Conservation (phyloP, 1,140 invertebrate species). For the Ostrea edulis region DNA sequence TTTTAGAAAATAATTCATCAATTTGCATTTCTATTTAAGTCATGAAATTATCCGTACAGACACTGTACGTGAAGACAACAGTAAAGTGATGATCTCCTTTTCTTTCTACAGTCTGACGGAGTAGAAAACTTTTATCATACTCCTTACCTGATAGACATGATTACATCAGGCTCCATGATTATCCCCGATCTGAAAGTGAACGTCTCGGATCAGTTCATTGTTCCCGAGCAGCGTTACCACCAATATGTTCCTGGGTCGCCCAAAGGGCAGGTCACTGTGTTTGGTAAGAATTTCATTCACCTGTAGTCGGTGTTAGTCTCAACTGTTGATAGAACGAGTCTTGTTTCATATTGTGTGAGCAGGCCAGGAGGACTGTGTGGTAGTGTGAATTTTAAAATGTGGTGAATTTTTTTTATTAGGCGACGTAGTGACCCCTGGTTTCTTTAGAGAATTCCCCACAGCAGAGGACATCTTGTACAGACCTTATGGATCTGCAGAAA, state of each 20-base stretch:
- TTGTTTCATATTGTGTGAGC: no score
- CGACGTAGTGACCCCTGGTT: conserved; percentile 96
- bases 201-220: conserved; percentile 93
- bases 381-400: neutral
- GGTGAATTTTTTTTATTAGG: conserved; percentile 78
- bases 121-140: conserved; percentile 94
- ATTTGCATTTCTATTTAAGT: no score
- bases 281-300: conserved; percentile 81
- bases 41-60: no score
- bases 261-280: conserved; percentile 90
- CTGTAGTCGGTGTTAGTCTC: neutral
- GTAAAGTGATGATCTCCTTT: neutral
- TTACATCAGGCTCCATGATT: conserved; percentile 93
- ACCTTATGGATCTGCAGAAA: conserved; percentile 90
- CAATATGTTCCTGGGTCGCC: conserved; percentile 98
- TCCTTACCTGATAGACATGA: conserved; percentile 93
- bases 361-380: no score
- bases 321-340: no score
- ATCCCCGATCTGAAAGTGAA: conserved; percentile 98
- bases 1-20: no score
- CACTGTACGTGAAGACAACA: no score
- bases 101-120: conserved; percentile 88
- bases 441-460: conserved; percentile 79
- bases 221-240: conserved; percentile 92
- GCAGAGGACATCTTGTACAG: conserved; percentile 74